Conservation (phyloP, 1,140 invertebrate genomes). For the Drosophila oshimai region DNA sequence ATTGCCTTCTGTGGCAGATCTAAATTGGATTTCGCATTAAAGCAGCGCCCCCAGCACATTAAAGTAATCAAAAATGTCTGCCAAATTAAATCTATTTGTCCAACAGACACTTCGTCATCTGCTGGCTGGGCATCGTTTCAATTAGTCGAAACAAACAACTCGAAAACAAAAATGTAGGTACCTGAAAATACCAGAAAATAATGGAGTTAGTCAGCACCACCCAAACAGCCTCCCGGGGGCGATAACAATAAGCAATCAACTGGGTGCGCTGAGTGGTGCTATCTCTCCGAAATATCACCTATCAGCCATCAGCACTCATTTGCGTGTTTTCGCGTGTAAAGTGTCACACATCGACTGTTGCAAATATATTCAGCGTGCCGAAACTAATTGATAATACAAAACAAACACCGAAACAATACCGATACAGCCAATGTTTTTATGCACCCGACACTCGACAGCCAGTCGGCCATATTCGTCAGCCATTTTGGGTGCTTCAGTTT, state of each 20-base stretch:
- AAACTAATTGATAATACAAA: slow-evolving; percentile 45
- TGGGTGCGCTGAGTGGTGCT: slow-evolving; percentile 21
- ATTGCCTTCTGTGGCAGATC: slow-evolving; percentile 5
- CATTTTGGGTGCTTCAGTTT: slow-evolving; percentile 3
- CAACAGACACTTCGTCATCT: slow-evolving; percentile 32
- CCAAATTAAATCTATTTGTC: slow-evolving; percentile 45
- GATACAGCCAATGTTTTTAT: neutral
- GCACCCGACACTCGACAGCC: no score
- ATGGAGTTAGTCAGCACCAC: neutral
- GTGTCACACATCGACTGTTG: slow-evolving; percentile 43
- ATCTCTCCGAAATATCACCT: slow-evolving; percentile 15
- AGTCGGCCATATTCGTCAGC: no score
- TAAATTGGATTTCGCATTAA: slow-evolving; percentile 21
- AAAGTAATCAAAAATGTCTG: slow-evolving; percentile 23
- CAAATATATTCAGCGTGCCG: slow-evolving; percentile 7
- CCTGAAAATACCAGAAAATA: neutral
- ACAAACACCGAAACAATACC: slow-evolving; percentile 12
- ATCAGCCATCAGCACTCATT: slow-evolving; percentile 40
- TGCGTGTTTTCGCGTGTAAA: slow-evolving; percentile 51
- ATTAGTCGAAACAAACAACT: slow-evolving; percentile 51
- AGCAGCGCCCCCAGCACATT: neutral
- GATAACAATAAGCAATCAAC: slow-evolving; percentile 54
- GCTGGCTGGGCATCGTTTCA: slow-evolving; percentile 21
- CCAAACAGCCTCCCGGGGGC: neutral
- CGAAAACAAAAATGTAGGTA: neutral